These are phyloP conservation scores for Busseola fusca DNA, from an alignment of 2,888 invertebrate species.

Conservation along the genomic window DNA sequence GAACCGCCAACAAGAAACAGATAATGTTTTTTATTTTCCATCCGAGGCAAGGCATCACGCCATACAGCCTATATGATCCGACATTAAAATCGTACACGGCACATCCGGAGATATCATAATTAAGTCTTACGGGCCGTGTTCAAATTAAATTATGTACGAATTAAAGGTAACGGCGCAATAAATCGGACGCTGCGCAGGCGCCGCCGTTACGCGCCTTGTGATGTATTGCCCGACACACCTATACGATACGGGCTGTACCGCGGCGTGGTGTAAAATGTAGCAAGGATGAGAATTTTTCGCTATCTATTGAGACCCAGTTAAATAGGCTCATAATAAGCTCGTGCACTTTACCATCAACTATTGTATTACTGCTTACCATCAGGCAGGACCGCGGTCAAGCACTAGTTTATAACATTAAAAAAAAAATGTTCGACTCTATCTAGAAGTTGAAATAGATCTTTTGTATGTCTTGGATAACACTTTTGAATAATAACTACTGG, in stretches of 20 bases:
- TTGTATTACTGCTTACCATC: too few species aligned
- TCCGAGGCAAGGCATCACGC: constrained; percentile 33
- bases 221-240: constrained; percentile 72
- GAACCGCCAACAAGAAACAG: constrained; percentile 32
- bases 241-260: constrained; percentile 59
- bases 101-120: constrained; percentile 82
- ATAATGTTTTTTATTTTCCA: constrained; percentile 34
- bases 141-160: constrained; percentile 85
- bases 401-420: too few species aligned
- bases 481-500: not conserved
- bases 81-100: constrained; percentile 55
- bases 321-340: too few species aligned
- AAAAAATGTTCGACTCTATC: not conserved
- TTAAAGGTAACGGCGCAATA: constrained; percentile 82
- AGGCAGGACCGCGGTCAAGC: too few species aligned
- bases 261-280: constrained; percentile 39
- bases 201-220: constrained; percentile 77
- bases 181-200: constrained; percentile 77
- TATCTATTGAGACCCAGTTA: not conserved
- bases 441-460: not conserved
- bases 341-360: too few species aligned
- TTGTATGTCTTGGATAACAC: not conserved
- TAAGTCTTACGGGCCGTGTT: constrained; percentile 81
- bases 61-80: constrained; percentile 43
- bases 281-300: not conserved